These are phyloP conservation scores for Sinopyrophorus schimmeli DNA, from an alignment of 2,888 invertebrate genomes.

Conservation along the genomic window DNA sequence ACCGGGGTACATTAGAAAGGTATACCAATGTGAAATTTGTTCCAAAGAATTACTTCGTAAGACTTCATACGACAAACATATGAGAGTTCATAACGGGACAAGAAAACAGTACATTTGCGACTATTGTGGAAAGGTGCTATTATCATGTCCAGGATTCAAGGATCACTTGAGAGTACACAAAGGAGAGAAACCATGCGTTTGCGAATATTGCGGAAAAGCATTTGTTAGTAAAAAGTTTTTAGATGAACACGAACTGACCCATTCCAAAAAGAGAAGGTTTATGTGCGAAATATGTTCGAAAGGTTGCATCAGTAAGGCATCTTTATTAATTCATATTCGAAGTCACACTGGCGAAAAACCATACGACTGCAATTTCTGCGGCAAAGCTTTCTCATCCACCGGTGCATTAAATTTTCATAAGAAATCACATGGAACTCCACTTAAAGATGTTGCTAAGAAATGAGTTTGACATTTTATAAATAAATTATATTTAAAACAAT, in stretches of 20 bases:
- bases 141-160: conserved; percentile 2
- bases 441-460: no score
- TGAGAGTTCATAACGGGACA: conserved; percentile 26
- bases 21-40: no score
- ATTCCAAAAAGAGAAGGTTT: conserved; percentile 53
- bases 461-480: no score
- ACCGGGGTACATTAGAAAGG: no score
- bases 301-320: conserved; percentile 60
- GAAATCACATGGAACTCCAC: conserved; percentile 7
- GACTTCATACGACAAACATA: conserved; percentile 24
- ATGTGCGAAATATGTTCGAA: conserved; percentile 56
- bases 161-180: conserved; percentile 35
- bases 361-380: conserved; percentile 6
- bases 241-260: conserved; percentile 44
- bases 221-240: conserved; percentile 12
- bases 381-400: conserved; percentile 2
- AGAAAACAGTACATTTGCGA: conserved; percentile 10
- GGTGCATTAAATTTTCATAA: conserved; percentile 2
- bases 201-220: conserved; percentile 33
- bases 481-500: no score
- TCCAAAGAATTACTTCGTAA: no score
- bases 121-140: conserved; percentile 13
- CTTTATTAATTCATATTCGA: conserved; percentile 57
- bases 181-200: conserved; percentile 52
- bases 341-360: conserved; percentile 42